phyloP scores from a whole-genome alignment of 1,140 invertebrate genomes.

The Drosophila varians region DNA sequence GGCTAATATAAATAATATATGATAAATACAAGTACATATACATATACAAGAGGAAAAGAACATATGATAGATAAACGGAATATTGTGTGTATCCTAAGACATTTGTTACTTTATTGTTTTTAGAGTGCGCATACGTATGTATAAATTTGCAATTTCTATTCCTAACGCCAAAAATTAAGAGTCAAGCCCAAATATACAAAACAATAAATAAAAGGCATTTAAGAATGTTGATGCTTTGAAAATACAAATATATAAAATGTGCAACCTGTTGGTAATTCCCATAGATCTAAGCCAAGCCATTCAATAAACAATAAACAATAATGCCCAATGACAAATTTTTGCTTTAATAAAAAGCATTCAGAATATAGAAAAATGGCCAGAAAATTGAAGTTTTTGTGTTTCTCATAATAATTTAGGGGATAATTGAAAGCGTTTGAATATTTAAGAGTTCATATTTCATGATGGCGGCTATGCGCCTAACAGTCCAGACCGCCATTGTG shows the following conservation, averaged over 20 bases:
- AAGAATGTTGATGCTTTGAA: constrained; percentile 57
- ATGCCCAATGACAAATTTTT: constrained; percentile 51
- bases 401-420: constrained; percentile 2
- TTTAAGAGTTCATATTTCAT: background rate
- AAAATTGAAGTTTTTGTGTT: constrained; percentile 9
- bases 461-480: background rate
- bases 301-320: constrained; percentile 45
- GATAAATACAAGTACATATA: constrained; percentile 41
- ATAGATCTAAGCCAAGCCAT: constrained; percentile 36
- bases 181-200: constrained; percentile 18
- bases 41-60: constrained; percentile 27
- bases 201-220: constrained; percentile 56
- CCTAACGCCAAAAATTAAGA: constrained; percentile 27
- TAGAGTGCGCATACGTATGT: constrained; percentile 52
- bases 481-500: background rate
- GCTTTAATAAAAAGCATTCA: constrained; percentile 51
- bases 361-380: constrained; percentile 59
- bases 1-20: constrained; percentile 69
- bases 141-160: constrained; percentile 60
- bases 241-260: constrained; percentile 35
- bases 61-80: constrained; percentile 43
- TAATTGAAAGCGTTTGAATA: background rate
- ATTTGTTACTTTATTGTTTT: constrained; percentile 69
- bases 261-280: constrained; percentile 39
- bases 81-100: constrained; percentile 58